phyloP scores from a whole-genome alignment of 2,113 vertebrate genomes.

The Brevimyrus niger region DNA sequence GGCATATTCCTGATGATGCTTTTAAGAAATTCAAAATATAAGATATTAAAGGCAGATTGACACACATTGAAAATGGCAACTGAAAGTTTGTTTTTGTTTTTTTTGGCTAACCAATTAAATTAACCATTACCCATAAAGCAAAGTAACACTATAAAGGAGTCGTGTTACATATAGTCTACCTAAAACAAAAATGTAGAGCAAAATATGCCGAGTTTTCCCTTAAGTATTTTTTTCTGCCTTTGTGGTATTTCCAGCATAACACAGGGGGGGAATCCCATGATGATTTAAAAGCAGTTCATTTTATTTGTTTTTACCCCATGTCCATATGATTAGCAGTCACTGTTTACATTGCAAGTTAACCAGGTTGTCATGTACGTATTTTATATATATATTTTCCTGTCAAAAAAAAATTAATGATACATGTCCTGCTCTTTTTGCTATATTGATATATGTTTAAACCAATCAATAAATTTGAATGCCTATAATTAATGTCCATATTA shows the following conservation, averaged over 20 bases:
- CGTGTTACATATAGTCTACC: not conserved
- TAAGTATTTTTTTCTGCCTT: not conserved
- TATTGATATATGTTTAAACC: not conserved
- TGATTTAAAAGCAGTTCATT: not conserved
- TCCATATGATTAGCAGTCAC: not conserved
- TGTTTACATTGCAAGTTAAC: slow-evolving; percentile 10
- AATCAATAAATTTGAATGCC: not conserved
- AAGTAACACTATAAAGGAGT: slow-evolving; percentile 12
- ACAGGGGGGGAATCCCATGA: not conserved
- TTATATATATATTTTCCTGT: not conserved
- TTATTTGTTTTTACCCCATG: not conserved
- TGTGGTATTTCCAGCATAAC: not conserved
- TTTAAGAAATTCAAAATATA: not conserved
- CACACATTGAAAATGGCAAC: not conserved
- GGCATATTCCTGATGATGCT: not conserved
- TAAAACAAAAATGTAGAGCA: not conserved
- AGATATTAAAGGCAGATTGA: not conserved
- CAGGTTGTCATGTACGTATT: slow-evolving; percentile 4
- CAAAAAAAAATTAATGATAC: not conserved
- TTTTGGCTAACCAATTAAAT: not conserved
- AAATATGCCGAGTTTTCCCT: not conserved
- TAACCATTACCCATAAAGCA: not conserved
- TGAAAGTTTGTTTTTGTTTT: not conserved
- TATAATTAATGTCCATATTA: not conserved
- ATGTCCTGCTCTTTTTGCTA: not conserved